Conservation (phyloP, 2,797 vertebrate species). For the Toxotes lorentzi region DNA sequence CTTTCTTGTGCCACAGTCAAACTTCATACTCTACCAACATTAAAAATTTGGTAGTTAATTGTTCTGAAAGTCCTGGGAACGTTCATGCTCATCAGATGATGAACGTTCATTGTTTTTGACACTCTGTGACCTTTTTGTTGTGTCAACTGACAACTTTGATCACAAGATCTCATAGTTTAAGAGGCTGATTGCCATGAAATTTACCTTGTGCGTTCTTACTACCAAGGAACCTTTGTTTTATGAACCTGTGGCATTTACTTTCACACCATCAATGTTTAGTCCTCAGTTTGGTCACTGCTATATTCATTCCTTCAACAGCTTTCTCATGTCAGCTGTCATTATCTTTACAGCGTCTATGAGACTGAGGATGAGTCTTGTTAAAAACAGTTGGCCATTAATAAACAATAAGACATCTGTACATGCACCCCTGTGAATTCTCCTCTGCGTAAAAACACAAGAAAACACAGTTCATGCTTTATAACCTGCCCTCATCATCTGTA, state of each 20-base stretch:
- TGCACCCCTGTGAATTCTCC: not conserved
- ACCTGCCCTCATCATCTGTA: not conserved
- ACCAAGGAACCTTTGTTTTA: conserved; percentile 3
- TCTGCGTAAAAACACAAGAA: not conserved
- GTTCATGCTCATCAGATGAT: not conserved
- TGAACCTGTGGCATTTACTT: conserved; percentile 15
- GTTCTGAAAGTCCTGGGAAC: not conserved
- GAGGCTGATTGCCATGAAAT: not conserved
- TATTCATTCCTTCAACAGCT: not conserved
- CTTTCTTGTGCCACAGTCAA: not conserved
- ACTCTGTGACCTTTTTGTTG: not conserved
- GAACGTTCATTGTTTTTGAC: not conserved
- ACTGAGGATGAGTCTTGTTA: not conserved
- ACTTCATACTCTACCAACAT: not conserved
- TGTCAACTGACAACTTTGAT: conserved; percentile 13
- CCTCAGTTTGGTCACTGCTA: not conserved
- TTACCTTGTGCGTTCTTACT: not conserved
- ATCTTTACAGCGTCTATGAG: not conserved
- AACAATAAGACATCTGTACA: not conserved
- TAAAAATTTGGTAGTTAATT: not conserved
- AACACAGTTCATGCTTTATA: not conserved
- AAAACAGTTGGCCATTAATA: not conserved
- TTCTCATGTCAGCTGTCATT: not conserved
- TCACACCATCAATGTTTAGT: not conserved
- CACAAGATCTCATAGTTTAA: not conserved